Evolutionary conservation across 30 jellyfish, hydroid and myxozoan species (phyloP), one percentile per base, ranked within the genome.

Genomic region (Clytia hemisphaerica): DNA sequence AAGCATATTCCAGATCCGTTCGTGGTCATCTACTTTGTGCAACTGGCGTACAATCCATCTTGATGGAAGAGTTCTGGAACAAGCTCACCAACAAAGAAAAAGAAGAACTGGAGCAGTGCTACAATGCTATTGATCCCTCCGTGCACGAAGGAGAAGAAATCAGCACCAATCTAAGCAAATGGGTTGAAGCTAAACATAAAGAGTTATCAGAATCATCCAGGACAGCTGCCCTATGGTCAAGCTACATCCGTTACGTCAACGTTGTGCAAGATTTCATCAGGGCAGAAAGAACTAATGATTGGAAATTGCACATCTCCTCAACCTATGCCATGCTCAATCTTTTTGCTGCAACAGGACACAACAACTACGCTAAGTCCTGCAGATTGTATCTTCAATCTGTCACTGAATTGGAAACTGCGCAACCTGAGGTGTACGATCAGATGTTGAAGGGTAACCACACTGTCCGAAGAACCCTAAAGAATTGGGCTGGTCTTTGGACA

Each of bases 331-430:
- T 60, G 73, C 65, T 60, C 21, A 21, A 60, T 24, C 73, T 60
- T n/a, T 60, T 16, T 21, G 73, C 73, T 16, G 73, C 64, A 22
- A 60, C 73, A 16, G 73, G 73, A 10, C 73, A 60, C 65, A 60
- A 30, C 24, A 60, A 60, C 73, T 60, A n/a, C n/a, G n/a, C n/a
- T 10, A 50, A 50, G 27, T 50, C 65, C 15, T 50, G 14, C 65
- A 15, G 65, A 14, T 50, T 50, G 65, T 21, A 50, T 50, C 65
- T 50, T 50, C 65, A 50, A 50, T 50, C 65, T 6, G 14, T 50
- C 10, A 6, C 27, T 9, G 65, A 50, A 50, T 50, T 50, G 65
- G 65, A 50, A 21, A 50, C 15, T 15, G 22, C 15, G 15, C 65
- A 21, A 14, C 65, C 65, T 6, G 27, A 50, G 6, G 65, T 50